phyloP scores from a whole-genome alignment of 1,140 invertebrate genomes.

The Brachionus rubens region DNA sequence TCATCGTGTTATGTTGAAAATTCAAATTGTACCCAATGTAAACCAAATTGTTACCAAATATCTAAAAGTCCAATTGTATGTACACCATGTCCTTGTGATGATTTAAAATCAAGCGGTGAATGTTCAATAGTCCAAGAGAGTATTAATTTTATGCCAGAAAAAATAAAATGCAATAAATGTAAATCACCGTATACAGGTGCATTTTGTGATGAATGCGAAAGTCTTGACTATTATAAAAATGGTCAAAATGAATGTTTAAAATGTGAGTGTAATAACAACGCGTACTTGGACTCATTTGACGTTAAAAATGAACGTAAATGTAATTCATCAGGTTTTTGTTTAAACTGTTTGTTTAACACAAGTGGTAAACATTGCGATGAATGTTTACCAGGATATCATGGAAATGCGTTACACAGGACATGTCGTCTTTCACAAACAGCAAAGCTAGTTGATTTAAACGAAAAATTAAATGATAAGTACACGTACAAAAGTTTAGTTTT shows the following conservation, averaged over 20 bases:
- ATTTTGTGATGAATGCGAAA: slow-evolving; percentile 26
- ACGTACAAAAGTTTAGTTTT: background rate
- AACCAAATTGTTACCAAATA: slow-evolving; percentile 29
- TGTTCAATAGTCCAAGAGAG: background rate
- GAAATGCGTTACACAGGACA: slow-evolving; percentile 42
- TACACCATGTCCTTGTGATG: slow-evolving; percentile 32
- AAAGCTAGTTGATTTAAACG: no score
- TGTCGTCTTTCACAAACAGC: background rate
- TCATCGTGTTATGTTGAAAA: slow-evolving; percentile 22
- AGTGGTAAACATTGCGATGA: slow-evolving; percentile 48
- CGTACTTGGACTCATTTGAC: background rate
- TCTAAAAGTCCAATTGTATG: background rate
- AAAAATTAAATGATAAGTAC: no score
- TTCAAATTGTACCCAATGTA: background rate
- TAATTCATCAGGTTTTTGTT: slow-evolving; percentile 48
- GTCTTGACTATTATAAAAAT: slow-evolving; percentile 36
- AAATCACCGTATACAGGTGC: background rate
- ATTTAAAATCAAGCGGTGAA: background rate
- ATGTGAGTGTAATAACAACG: slow-evolving; percentile 39
- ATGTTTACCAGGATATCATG: slow-evolving; percentile 46
- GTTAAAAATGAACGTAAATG: slow-evolving; percentile 44
- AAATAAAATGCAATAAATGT: slow-evolving; percentile 14
- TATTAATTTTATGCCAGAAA: background rate
- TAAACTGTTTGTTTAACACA: slow-evolving; percentile 47
- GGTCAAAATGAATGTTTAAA: background rate